Evolutionary conservation across 2,797 vertebrate genomes (phyloP).

Genomic region (Ptychadena robeensis): DNA sequence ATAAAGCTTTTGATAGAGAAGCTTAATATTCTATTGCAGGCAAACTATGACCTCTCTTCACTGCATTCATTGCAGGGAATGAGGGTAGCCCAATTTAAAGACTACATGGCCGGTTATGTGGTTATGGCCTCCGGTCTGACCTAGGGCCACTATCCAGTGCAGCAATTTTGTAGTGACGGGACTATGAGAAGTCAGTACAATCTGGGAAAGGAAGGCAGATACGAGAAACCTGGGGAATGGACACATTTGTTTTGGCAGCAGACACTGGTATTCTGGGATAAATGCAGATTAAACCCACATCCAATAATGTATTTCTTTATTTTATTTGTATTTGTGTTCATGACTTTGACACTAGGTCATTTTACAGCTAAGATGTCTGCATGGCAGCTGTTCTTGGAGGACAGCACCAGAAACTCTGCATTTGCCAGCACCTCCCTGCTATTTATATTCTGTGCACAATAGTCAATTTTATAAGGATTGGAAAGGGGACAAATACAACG

Average conservation of each 20-base stretch:
- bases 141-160: background rate
- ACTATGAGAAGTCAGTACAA: background rate
- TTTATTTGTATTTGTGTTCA: conserved; percentile 3
- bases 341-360: conserved; percentile 6
- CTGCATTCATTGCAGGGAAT: too few species aligned
- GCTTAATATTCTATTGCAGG: too few species aligned
- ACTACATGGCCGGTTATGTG: too few species aligned
- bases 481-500: conserved; percentile 20
- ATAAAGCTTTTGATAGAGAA: too few species aligned
- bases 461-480: conserved; percentile 27
- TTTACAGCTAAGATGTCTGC: conserved; percentile 31
- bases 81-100: too few species aligned
- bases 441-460: conserved; percentile 39
- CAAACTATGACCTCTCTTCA: too few species aligned
- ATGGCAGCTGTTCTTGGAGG: conserved; percentile 39
- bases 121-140: too few species aligned
- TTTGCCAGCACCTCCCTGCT: conserved; percentile 40
- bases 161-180: background rate
- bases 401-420: conserved; percentile 19
- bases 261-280: background rate
- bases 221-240: background rate
- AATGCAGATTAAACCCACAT: background rate
- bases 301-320: background rate
- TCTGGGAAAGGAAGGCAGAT: background rate
- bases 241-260: background rate